A percentile compares a stretch with the other conserved stretches of the same genome.
Conservation (phyloP, 1,140 invertebrate species). For the Polypedilum vanderplanki region DNA sequence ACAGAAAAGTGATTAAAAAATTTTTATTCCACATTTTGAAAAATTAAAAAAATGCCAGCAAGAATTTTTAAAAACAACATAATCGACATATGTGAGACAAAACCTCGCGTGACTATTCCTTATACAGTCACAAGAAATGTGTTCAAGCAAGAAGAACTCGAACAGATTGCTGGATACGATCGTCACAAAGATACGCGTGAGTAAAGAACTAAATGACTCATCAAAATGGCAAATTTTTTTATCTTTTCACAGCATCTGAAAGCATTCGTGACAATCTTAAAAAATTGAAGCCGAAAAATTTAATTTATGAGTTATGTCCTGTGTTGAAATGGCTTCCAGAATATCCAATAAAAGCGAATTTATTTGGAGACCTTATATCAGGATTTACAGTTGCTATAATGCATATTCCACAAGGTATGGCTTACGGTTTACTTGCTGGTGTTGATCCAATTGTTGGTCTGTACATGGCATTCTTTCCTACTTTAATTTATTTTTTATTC, state of each 20-base stretch:
- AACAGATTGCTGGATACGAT: background rate
- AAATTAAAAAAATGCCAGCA: too few relatives aligned
- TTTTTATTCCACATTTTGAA: too few relatives aligned
- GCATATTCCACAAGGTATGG: conserved; percentile 91
- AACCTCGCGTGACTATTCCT: background rate
- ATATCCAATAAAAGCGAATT: conserved; percentile 55
- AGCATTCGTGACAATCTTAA: conserved; percentile 29
- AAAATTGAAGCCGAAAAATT: conserved; percentile 30
- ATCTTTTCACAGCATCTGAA: conserved; percentile 20
- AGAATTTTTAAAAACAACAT: too few relatives aligned
- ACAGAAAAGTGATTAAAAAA: too few relatives aligned
- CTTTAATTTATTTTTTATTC: conserved; percentile 80
- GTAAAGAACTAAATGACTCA: background rate
- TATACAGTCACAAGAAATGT: background rate
- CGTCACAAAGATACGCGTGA: background rate
- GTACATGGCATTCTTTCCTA: conserved; percentile 92
- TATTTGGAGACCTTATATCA: conserved; percentile 58
- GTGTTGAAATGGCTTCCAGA: conserved; percentile 55
- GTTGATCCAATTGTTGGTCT: conserved; percentile 83
- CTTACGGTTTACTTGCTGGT: conserved; percentile 81
- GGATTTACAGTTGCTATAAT: conserved; percentile 78
- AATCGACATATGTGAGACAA: too few relatives aligned
- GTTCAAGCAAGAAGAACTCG: background rate
- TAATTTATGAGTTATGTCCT: conserved; percentile 49
- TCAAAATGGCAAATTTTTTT: conserved; percentile 29